phyloP scores from a whole-genome alignment of 2,797 vertebrate species.

The Eutrigla gurnardus region DNA sequence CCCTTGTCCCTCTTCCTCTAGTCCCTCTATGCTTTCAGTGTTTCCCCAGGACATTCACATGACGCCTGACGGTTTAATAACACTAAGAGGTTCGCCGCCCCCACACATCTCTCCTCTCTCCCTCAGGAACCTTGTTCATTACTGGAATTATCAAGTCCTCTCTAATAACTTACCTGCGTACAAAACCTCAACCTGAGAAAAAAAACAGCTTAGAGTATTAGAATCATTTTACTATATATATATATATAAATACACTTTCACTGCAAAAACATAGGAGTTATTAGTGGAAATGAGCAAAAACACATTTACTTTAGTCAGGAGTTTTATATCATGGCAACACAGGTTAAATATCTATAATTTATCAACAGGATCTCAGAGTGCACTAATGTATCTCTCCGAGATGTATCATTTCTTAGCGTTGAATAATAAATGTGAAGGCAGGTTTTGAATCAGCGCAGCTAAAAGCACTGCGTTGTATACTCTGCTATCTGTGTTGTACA shows the following conservation, averaged over 20 bases:
- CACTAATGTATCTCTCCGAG: slow-evolving; percentile 57
- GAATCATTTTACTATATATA: not conserved
- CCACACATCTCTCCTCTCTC: slow-evolving; percentile 50
- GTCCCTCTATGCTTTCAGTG: slow-evolving; percentile 25
- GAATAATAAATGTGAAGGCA: slow-evolving; percentile 76
- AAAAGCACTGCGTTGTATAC: slow-evolving; percentile 38
- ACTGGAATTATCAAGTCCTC: slow-evolving; percentile 64
- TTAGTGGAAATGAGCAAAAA: slow-evolving; percentile 12
- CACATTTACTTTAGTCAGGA: slow-evolving; percentile 18
- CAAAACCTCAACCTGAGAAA: slow-evolving; percentile 31
- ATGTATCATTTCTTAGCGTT: slow-evolving; percentile 68
- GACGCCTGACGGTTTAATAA: slow-evolving; percentile 76
- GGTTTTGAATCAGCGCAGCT: slow-evolving; percentile 54
- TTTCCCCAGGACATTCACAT: slow-evolving; percentile 46
- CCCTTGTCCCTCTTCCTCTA: slow-evolving; percentile 35
- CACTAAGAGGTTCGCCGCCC: slow-evolving; percentile 74
- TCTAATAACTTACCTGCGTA: slow-evolving; percentile 53
- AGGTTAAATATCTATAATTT: slow-evolving; percentile 70
- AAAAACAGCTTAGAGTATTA: slow-evolving; percentile 27
- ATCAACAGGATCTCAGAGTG: slow-evolving; percentile 44
- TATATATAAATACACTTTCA: not conserved
- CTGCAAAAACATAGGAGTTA: not conserved
- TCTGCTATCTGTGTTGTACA: not conserved
- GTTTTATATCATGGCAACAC: slow-evolving; percentile 34
- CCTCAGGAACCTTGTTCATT: slow-evolving; percentile 60